phyloP scores from a whole-genome alignment of 2,888 invertebrate species.

The Cistogaster globosa region DNA sequence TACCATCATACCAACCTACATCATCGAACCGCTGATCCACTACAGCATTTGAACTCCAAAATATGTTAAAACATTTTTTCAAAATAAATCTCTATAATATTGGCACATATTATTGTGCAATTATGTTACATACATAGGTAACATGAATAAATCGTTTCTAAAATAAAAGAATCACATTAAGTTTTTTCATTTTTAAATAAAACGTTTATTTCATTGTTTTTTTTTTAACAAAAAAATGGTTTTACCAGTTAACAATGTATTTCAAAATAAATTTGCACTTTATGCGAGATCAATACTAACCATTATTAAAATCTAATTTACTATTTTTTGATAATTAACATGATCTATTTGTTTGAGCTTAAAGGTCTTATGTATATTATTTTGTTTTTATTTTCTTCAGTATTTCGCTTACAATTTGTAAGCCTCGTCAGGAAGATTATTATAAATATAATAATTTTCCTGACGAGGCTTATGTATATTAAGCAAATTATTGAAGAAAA shows the following conservation, averaged over 20 bases:
- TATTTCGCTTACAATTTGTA: constrained; percentile 16
- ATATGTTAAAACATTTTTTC: constrained; percentile 18
- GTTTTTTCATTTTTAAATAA: constrained; percentile 19
- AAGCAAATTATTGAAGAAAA: constrained; percentile 19
- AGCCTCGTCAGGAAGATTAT: constrained; percentile 13
- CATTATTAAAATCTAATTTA: constrained; percentile 11
- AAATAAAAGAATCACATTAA: constrained; percentile 4
- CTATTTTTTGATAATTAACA: constrained; percentile 11
- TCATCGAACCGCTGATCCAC: constrained; percentile 18
- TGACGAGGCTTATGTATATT: background rate
- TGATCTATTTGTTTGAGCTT: constrained; percentile 16
- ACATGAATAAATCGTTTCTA: too few relatives aligned
- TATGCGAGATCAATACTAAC: constrained; percentile 15
- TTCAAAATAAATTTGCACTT: constrained; percentile 22
- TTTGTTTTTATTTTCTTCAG: constrained; percentile 9
- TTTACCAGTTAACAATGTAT: background rate
- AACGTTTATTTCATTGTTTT: background rate
- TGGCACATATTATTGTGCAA: too few relatives aligned
- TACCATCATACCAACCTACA: constrained; percentile 31
- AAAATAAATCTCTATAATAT: background rate
- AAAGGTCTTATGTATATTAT: constrained; percentile 25
- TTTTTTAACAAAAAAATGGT: too few relatives aligned
- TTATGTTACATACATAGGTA: too few relatives aligned
- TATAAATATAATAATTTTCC: constrained; percentile 12
- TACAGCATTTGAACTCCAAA: constrained; percentile 12